A percentile compares a stretch with the other conserved stretches of the same genome.
Evolutionary conservation across 2,888 invertebrate species (phyloP).

Genomic region (Pyrrhosoma nymphula): DNA sequence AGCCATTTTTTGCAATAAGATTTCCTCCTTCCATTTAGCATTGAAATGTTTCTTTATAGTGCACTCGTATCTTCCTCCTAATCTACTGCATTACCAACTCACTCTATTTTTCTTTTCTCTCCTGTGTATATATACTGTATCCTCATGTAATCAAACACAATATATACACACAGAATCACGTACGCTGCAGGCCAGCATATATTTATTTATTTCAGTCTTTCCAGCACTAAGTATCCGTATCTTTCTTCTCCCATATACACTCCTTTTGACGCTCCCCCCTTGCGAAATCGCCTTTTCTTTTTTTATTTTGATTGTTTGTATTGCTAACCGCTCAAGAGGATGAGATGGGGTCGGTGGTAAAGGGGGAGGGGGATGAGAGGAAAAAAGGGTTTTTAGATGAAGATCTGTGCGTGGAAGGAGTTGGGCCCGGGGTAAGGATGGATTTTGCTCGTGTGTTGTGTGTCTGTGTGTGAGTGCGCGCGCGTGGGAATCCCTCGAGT

Average conservation of each 20-base stretch:
- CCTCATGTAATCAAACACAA: too few species aligned
- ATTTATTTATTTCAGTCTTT: not conserved
- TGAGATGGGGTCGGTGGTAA: not conserved
- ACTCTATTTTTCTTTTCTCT: not conserved
- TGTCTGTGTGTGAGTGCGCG: not conserved
- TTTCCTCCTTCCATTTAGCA: not conserved
- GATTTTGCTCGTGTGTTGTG: not conserved
- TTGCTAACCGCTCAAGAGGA: slow-evolving; percentile 40
- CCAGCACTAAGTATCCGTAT: not conserved
- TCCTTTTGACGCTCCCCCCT: not conserved
- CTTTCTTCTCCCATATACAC: not conserved
- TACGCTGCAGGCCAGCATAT: too few species aligned
- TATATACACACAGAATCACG: too few species aligned
- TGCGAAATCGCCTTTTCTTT: not conserved
- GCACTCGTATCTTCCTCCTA: not conserved
- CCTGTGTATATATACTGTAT: too few species aligned
- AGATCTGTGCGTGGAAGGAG: slow-evolving; percentile 41
- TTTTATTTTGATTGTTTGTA: slow-evolving; percentile 53
- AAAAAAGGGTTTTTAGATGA: slow-evolving; percentile 44
- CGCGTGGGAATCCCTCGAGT: slow-evolving; percentile 20
- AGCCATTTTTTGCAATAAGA: too few species aligned
- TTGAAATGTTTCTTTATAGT: not conserved
- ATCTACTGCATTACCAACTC: not conserved
- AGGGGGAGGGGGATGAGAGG: not conserved
- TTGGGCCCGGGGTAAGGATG: not conserved